A percentile compares a stretch with the other conserved stretches of the same genome.
Evolutionary conservation across 2,797 vertebrate species (phyloP).

Genomic region (Galagoides demidoff): DNA sequence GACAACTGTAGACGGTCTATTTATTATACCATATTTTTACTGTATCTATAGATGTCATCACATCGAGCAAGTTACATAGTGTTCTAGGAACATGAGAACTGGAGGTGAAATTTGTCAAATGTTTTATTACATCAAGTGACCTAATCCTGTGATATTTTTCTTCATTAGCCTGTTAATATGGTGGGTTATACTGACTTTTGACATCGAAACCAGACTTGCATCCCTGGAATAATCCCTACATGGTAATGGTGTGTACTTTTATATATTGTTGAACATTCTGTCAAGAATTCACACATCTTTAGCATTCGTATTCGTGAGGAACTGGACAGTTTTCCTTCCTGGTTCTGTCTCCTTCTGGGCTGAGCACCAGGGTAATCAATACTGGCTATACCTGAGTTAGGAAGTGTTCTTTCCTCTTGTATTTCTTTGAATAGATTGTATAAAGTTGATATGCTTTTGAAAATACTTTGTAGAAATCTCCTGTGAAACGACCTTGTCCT

Average conservation of each 20-base stretch:
- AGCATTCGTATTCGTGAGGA: not conserved
- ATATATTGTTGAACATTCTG: not conserved
- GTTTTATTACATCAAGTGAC: not conserved
- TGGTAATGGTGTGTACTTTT: not conserved
- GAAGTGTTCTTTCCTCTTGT: not conserved
- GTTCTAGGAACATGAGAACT: not conserved
- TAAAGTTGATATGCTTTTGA: not conserved
- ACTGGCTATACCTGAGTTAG: not conserved
- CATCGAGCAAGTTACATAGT: not conserved
- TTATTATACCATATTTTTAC: too few relatives aligned
- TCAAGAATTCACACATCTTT: not conserved
- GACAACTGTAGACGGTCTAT: not conserved
- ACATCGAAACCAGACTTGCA: not conserved
- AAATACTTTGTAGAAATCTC: not conserved
- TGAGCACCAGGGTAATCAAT: not conserved
- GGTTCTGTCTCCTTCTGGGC: not conserved
- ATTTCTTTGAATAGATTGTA: not conserved
- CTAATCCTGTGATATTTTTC: not conserved
- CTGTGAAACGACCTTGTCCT: not conserved
- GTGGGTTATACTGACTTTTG: not conserved
- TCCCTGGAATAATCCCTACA: not conserved
- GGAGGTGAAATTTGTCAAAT: not conserved
- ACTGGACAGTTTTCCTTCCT: not conserved
- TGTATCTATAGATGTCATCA: not conserved
- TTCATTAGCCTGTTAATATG: not conserved